Evolutionary conservation across 2,797 vertebrate species (phyloP).

Genomic region (Lepilemur septentrionalis): DNA sequence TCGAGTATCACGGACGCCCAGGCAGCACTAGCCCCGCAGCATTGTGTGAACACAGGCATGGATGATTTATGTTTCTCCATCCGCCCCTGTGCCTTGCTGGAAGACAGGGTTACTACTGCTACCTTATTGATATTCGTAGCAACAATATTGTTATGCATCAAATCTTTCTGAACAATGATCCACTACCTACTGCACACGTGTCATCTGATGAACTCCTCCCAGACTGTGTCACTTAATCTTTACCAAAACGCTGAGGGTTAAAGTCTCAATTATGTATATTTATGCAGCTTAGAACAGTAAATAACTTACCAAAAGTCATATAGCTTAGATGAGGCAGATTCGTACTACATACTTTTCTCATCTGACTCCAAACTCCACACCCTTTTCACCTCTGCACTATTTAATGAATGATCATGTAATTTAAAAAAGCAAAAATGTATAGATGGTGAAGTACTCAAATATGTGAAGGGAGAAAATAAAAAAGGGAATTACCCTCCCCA

Average conservation of each 20-base stretch:
- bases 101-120: not conserved
- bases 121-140: not conserved
- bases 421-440: not conserved
- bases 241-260: not conserved
- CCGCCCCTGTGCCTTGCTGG: rapidly evolving
- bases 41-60: rapidly evolving
- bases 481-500: not conserved
- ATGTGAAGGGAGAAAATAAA: not conserved
- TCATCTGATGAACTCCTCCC: not conserved
- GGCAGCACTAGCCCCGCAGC: too few species aligned
- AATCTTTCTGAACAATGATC: not conserved
- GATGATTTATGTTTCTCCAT: not conserved
- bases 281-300: not conserved
- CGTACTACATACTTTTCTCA: not conserved
- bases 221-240: not conserved
- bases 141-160: rapidly evolving
- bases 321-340: too few species aligned
- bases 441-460: not conserved
- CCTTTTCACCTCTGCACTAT: not conserved
- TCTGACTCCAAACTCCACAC: not conserved
- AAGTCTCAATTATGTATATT: not conserved
- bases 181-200: rapidly evolving
- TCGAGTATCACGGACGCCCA: not conserved
- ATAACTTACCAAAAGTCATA: not conserved
- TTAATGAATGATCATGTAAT: not conserved